Conservation (phyloP, 2,888 invertebrate genomes). For the Creontiades dilutus region DNA sequence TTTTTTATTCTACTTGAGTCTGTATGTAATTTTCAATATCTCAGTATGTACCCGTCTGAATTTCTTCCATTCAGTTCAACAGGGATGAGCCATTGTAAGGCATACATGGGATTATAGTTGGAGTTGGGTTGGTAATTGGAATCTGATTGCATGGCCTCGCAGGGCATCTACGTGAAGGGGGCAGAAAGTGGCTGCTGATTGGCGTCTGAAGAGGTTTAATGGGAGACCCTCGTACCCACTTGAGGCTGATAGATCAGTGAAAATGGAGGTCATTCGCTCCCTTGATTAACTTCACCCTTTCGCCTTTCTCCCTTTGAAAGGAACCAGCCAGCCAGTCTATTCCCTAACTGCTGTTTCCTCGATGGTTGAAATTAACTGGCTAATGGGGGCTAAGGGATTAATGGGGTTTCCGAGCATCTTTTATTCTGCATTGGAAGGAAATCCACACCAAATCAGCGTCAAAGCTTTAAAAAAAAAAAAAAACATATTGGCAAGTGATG, state of each 20-base stretch:
- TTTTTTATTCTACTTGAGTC: no score
- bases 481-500: no score
- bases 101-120: no score
- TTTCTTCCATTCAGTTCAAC: no score
- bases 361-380: neutral
- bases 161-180: neutral
- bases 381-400: neutral
- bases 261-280: conserved; percentile 19
- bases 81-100: no score
- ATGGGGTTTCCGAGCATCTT: neutral
- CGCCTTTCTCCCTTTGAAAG: neutral
- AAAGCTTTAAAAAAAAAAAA: no score
- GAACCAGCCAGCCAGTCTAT: neutral
- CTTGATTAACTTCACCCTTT: conserved; percentile 27
- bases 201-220: conserved; percentile 28
- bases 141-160: no score
- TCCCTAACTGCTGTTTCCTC: neutral
- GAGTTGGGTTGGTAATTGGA: no score
- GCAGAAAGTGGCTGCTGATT: conserved; percentile 6
- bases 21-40: no score
- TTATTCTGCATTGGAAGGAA: no score
- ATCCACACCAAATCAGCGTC: no score
- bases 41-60: no score
- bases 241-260: conserved; percentile 29
- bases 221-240: conserved; percentile 26